Base-by-base conservation (phyloP, 2,797 vertebrate species). In the Melanogrammus aeglefinus region DNA sequence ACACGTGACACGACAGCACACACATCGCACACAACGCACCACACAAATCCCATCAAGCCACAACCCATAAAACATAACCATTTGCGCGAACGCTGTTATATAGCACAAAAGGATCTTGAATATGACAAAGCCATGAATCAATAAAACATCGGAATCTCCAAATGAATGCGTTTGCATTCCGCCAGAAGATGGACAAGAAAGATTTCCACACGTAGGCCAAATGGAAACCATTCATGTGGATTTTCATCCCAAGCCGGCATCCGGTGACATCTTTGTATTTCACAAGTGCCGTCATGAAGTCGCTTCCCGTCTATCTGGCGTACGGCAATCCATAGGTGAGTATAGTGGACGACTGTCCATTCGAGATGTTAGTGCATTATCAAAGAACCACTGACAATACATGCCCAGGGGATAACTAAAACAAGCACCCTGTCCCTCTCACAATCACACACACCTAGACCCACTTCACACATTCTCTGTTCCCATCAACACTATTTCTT, bases 381-480 rank as follows among this genome's bases (percentile, higher is more conserved):
- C 21, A 66, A n/a, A n/a, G n/a, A 8, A 8, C 57, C 57, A 66
- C 21, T 66, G 57, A n/a, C n/a, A n/a, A 24, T 9, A 66, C 57
- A 66, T 24, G 10, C n/a, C 57, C 57, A 24, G 24, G 10, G 6
- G 18, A 21, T 57, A 57, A 57, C 14, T 47, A n/a, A 14, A 14
- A 47, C 16, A 6, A 57, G 3, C 16, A n/a, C 18, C 47, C 47
- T 18, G 2, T 13, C 6, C 41, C 9, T 13, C n/a, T n/a, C 10
- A 29, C n/a, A 31, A 29, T 2, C 70, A 71, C 70, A 29, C 70
- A 29, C 66, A 24, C n/a, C n/a, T 84, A 77, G 77, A 80, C 81
- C 79, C 80, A 71, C 13, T n/a, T 72, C 87, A 51, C 88, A n/a
- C 44, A 47, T 79, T 80, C 77, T 79, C 81, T 80, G 82, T 38